A percentile compares a stretch with the other conserved stretches of the same genome.
These are phyloP conservation scores for Champsocephalus gunnari DNA, from an alignment of 2,797 vertebrate species.

Conservation along the genomic window DNA sequence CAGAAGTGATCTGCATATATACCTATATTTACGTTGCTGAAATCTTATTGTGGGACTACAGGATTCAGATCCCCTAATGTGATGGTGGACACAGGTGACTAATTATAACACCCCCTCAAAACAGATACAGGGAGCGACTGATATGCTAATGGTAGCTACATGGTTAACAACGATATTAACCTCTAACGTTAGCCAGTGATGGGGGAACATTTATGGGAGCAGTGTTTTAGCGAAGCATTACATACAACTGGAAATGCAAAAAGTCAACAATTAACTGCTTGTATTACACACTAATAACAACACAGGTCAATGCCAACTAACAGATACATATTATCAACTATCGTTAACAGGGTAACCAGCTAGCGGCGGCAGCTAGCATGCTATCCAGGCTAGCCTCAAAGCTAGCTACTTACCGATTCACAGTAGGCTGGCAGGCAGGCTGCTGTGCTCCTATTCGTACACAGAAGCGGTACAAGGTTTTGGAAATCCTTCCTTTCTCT, in stretches of 20 bases:
- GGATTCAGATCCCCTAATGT: conserved; percentile 26
- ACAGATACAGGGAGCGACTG: conserved; percentile 41
- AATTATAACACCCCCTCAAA: conserved; percentile 50
- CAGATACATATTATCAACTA: conserved; percentile 47
- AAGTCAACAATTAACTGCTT: not conserved
- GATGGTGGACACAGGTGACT: conserved; percentile 34
- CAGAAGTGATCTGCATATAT: not conserved
- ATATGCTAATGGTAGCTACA: conserved; percentile 64
- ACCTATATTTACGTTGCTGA: not conserved
- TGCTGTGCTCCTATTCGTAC: conserved; percentile 54
- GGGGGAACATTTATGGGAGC: not conserved
- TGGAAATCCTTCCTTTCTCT: conserved; percentile 61
- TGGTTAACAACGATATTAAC: conserved; percentile 51
- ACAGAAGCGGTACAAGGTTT: conserved; percentile 66
- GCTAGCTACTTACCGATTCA: conserved; percentile 75
- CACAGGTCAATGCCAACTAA: not conserved
- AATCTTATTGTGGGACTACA: not conserved
- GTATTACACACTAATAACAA: not conserved
- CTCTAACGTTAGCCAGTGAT: conserved; percentile 39
- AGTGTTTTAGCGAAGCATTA: not conserved
- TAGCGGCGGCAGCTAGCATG: conserved; percentile 60
- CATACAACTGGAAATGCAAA: not conserved
- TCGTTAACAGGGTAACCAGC: conserved; percentile 53
- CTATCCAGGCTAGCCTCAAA: conserved; percentile 52
- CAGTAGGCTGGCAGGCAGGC: conserved; percentile 50